phyloP scores from a whole-genome alignment of 64 coral and sea anemone species.

The Montipora foliosa region DNA sequence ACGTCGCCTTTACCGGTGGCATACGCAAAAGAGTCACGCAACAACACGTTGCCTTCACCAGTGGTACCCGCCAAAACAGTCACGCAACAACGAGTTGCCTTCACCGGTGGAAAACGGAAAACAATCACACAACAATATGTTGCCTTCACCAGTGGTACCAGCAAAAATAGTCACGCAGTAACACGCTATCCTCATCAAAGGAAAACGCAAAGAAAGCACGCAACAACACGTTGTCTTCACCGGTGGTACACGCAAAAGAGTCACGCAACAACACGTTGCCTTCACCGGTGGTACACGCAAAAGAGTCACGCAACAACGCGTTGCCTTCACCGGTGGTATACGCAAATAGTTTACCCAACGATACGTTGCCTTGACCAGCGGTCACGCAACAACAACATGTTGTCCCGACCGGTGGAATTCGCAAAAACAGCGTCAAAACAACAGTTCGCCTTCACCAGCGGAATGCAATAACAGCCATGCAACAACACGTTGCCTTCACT shows the following conservation, averaged over 20 bases:
- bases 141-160: not conserved
- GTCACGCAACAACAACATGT: not conserved
- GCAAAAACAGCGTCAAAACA: no score
- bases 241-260: not conserved
- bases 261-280: not conserved
- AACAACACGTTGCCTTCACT: no score
- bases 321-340: conserved; percentile 21
- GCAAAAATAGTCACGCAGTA: not conserved
- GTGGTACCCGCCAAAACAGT: not conserved
- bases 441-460: no score
- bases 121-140: not conserved
- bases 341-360: not conserved
- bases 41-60: not conserved
- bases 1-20: not conserved
- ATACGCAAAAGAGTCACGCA: not conserved
- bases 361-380: not conserved
- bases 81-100: not conserved
- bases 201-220: not conserved
- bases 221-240: not conserved
- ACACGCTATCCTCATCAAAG: not conserved
- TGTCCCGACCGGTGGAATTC: no score
- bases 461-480: no score
- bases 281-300: not conserved
- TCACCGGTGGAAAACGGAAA: not conserved
- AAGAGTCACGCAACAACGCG: not conserved